Evolutionary conservation across 2,113 vertebrate genomes (phyloP).

Genomic region (Saccopteryx leptura): DNA sequence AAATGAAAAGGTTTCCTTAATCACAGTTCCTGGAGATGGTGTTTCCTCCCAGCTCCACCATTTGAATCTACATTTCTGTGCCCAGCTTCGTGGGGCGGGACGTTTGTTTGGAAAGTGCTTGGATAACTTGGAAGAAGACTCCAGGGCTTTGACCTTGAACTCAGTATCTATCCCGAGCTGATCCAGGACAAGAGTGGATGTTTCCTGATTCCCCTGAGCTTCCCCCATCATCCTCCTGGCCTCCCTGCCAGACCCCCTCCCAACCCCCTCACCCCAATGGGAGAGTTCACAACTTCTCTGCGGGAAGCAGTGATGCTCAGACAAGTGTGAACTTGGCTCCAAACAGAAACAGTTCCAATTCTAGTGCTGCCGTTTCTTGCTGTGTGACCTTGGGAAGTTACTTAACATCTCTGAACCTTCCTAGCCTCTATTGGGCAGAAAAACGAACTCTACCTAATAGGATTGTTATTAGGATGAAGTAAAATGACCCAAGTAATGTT

Average conservation of each 20-base stretch:
- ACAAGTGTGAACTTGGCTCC: not conserved
- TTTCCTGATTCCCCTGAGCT: not conserved
- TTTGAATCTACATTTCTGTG: not conserved
- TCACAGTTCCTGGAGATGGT: fast-evolving
- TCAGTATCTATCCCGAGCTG: not conserved
- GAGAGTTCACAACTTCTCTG: not conserved
- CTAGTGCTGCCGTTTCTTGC: not conserved
- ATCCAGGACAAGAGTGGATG: fast-evolving
- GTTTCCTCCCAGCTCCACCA: not conserved
- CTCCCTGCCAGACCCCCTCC: not conserved
- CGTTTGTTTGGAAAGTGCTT: not conserved
- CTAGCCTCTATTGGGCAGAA: not conserved
- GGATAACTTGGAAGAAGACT: not conserved
- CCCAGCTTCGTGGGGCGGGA: not conserved
- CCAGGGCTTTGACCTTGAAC: not conserved
- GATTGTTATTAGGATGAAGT: not conserved
- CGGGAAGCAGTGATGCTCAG: fast-evolving
- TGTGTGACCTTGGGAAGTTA: not conserved
- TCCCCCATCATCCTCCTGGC: not conserved
- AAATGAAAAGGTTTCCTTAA: not conserved
- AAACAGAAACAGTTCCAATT: not conserved
- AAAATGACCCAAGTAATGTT: not conserved
- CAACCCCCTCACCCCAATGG: too few relatives aligned
- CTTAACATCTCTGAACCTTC: not conserved
- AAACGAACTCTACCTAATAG: not conserved